Conservation (phyloP, 2,797 vertebrate species). For the Notolepis coatsorum region DNA sequence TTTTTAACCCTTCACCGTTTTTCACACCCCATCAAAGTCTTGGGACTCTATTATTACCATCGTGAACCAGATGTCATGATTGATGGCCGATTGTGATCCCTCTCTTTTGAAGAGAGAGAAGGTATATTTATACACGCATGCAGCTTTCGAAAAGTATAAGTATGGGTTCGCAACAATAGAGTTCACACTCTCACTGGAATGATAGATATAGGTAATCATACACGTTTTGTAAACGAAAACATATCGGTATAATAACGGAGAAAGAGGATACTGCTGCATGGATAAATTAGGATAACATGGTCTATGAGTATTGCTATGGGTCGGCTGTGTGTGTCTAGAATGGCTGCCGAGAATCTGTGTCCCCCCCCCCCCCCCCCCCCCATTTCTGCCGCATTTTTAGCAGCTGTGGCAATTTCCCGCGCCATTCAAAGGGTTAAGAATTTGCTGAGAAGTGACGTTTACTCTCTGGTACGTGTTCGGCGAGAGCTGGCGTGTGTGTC, state of each 20-base stretch:
- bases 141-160: not conserved
- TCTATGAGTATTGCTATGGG: too few relatives aligned
- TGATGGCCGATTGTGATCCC: constrained; percentile 3
- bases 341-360: constrained; percentile 52
- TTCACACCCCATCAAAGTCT: not conserved
- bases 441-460: constrained; percentile 32
- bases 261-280: too few relatives aligned
- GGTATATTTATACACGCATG: not conserved
- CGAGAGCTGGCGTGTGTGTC: constrained; percentile 28
- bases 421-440: constrained; percentile 29
- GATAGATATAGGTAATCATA: too few relatives aligned
- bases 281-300: too few relatives aligned
- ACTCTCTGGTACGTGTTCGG: constrained; percentile 11
- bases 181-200: too few relatives aligned
- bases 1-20: constrained; percentile 21
- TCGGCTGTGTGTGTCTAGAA: too few relatives aligned
- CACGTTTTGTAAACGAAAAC: too few relatives aligned
- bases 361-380: constrained; percentile 19
- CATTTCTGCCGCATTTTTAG: not conserved
- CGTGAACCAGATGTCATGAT: too few relatives aligned
- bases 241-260: too few relatives aligned
- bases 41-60: constrained; percentile 5
- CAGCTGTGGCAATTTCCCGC: too few relatives aligned
- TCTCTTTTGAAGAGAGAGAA: constrained; percentile 1
- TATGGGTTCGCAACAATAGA: too few relatives aligned